A percentile compares a stretch with the other conserved stretches of the same genome.
Conservation (phyloP, 2,888 invertebrate genomes). For the Melinaea marsaeus region DNA sequence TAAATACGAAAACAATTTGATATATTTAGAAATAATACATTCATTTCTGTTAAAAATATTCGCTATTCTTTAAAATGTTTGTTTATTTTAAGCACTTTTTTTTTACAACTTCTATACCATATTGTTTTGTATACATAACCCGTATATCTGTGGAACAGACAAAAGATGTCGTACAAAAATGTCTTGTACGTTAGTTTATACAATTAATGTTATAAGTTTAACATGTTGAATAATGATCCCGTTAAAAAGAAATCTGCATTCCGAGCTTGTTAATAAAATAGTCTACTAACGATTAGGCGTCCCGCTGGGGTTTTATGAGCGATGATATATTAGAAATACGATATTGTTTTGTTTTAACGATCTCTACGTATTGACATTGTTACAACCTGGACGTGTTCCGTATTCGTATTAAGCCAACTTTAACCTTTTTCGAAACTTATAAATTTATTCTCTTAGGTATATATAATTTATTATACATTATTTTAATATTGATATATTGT, state of each 20-base stretch:
- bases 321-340: constrained; percentile 62
- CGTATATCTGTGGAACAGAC: not conserved
- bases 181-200: not conserved
- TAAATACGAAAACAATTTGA: not conserved
- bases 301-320: constrained; percentile 71
- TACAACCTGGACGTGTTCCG: not conserved
- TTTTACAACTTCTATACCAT: no score
- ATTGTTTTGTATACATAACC: not conserved
- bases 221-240: constrained; percentile 31
- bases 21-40: not conserved
- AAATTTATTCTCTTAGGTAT: no score
- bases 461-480: no score
- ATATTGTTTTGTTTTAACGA: constrained; percentile 42
- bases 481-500: no score
- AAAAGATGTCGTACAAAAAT: not conserved
- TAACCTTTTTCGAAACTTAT: no score
- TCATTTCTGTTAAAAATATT: not conserved
- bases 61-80: not conserved
- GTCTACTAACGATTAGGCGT: constrained; percentile 56
- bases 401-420: not conserved
- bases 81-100: no score
- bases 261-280: constrained; percentile 72
- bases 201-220: constrained; percentile 20
- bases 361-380: constrained; percentile 10
- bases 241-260: constrained; percentile 42